These are phyloP conservation scores for Hesperophylax magnus DNA, from an alignment of 1,140 invertebrate genomes.

Conservation along the genomic window DNA sequence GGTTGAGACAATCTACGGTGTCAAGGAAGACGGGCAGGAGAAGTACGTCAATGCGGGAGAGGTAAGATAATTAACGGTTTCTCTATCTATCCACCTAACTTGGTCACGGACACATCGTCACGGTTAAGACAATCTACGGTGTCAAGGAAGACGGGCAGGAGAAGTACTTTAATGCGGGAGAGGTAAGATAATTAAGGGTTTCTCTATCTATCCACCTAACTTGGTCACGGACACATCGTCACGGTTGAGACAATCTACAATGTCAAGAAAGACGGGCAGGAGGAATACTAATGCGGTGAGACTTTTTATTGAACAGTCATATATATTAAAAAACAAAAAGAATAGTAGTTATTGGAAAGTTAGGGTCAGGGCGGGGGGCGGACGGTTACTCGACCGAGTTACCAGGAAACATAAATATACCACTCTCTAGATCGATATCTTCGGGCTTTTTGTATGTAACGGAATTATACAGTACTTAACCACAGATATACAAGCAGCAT, in stretches of 20 bases:
- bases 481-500: too few species aligned
- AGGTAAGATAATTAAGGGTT: neutral
- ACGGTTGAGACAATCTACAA: slow-evolving; percentile 70
- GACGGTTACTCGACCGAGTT: too few species aligned
- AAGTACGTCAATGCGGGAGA: slow-evolving; percentile 37
- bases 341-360: too few species aligned
- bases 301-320: too few species aligned
- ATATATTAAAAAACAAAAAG: too few species aligned
- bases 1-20: slow-evolving; percentile 66
- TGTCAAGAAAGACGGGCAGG: slow-evolving; percentile 67
- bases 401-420: too few species aligned
- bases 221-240: slow-evolving; percentile 63
- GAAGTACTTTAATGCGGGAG: slow-evolving; percentile 31
- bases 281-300: slow-evolving; percentile 34
- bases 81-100: neutral
- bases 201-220: neutral
- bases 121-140: slow-evolving; percentile 66
- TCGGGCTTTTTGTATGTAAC: too few species aligned
- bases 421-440: too few species aligned
- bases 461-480: too few species aligned
- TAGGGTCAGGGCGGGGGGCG: too few species aligned
- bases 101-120: slow-evolving; percentile 54
- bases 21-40: slow-evolving; percentile 66
- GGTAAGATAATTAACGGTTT: neutral
- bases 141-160: slow-evolving; percentile 67